A percentile compares a stretch with the other conserved stretches of the same genome.
phyloP scores from a whole-genome alignment of 2,113 vertebrate genomes.

The Canis aureus region DNA sequence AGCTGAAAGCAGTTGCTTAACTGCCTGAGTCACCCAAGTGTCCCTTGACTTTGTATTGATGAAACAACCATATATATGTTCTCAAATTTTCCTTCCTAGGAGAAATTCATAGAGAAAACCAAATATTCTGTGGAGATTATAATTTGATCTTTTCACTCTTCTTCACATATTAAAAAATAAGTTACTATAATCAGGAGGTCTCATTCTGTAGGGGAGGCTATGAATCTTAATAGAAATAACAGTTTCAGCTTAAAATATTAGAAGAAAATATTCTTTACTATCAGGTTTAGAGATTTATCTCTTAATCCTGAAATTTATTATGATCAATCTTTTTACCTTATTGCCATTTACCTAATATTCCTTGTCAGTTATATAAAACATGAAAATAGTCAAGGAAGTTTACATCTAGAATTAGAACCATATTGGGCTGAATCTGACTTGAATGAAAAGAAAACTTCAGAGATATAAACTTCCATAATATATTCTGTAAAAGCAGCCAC shows the following conservation, averaged over 20 bases:
- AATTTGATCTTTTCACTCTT: conserved; percentile 18
- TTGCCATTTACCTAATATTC: neutral
- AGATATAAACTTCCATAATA: neutral
- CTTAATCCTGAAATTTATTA: conserved; percentile 22
- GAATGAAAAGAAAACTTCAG: conserved; percentile 23
- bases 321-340: neutral
- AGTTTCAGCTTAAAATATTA: conserved; percentile 31
- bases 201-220: neutral
- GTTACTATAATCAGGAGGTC: neutral
- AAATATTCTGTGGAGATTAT: neutral
- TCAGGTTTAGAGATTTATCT: neutral
- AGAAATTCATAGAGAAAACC: neutral
- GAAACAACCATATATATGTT: neutral
- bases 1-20: no score
- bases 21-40: no score
- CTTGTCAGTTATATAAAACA: neutral
- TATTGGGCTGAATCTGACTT: neutral
- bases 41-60: neutral
- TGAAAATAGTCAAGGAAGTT: conserved; percentile 5
- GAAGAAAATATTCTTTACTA: neutral
- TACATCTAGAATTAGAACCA: neutral
- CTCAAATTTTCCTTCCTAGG: neutral
- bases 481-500: conserved; percentile 1
- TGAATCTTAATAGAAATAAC: conserved; percentile 20
- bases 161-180: conserved; percentile 33